Evolutionary conservation across 2,797 vertebrate species (phyloP), one percentile per base, ranked within the genome.

Genomic region (Pseudochaenichthys georgianus): DNA sequence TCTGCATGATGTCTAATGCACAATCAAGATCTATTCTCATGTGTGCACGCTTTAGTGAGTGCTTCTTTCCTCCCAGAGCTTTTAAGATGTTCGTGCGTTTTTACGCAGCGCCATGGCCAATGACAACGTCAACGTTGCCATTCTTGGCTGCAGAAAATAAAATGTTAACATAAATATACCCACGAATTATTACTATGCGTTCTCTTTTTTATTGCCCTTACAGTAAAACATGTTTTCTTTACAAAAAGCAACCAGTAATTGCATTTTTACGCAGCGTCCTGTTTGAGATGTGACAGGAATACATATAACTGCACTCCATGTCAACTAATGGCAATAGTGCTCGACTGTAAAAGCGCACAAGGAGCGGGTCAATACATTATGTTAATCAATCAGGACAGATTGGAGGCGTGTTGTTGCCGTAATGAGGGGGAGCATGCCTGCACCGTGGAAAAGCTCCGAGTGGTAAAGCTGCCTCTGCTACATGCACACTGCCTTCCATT

Each of bases 331-430:
- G 45, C 42, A 71, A 46, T 9, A 45, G 48, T 5, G 1, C 34
- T 47, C 8, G 3, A 42, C 16, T 41, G 31, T 4, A 12, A 21
- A 50, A 64, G 77, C 74, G 46, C 46, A 41, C 59, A 77, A 19
- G 75, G 70, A 77, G 72, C 5, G 52, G 16, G 62, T 68, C 84
- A 83, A 87, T 92, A 90, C 85, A 90, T 93, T 90, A 91, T 92
- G 91, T 80, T 89, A 91, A 93, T 93, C 53, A 84, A 84, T 42
- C 19, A 6, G 72, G 71, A 58, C 80, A 78, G 77, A 78, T 84
- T 86, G 91, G 91, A 93, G 92, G 94, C 92, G 90, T 92, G 91
- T 85, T 92, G 88, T 54, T 81, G 82, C 66, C 59, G 82, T 90
- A 79, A 77, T 62, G 87, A 89, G 87, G 80, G 81, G 82, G 79